Evolutionary conservation across 23 tunicate species (phyloP), one percentile per base, ranked within the genome.

Genomic region (Corella eumyota): DNA sequence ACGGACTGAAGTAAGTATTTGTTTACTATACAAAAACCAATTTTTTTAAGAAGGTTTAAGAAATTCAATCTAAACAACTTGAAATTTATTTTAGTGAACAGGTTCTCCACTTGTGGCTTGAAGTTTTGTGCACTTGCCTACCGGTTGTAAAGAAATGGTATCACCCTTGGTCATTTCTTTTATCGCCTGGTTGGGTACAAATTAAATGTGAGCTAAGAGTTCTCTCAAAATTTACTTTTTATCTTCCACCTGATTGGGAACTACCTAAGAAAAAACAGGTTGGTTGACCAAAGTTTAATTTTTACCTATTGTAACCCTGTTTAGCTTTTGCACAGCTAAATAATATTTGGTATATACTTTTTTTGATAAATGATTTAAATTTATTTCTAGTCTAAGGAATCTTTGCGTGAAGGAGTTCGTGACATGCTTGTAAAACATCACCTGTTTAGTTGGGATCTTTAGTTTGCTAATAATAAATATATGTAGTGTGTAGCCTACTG

Each of bases 381-480:
- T 15, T 40, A 11, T 15, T 40, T 40, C 15, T 40, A 71, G 60
- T 65, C 95, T 1, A 70, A 65, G 30, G 95, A 85, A 71, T 28
- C 85, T 0, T 44, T 85, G 57, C 77, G 72, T 37, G 75, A 75
- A 36, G 95, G 85, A 33, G 95, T 85, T 20, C 78, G 80, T 3
- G 95, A 85, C 38, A 85, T 85, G 95, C 57, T 85, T 27, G 95
- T 85, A 33, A 85, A 85, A 60, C 95, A 85, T 46, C 95, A 85
- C 67, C 69, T 85, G n/a, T 85, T 85, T 53, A 85, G 95, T 47
- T 85, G 95, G 95, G 95, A 85, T 72, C 50, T 85, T 47, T 85
- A 60, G 25, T 4, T 6, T 15, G 30, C 29, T 11, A 9, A 15
- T 40, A 40, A 15, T 15, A 40, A 40, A 11, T 15, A 40, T 40